Evolutionary conservation across 1,140 invertebrate genomes (phyloP), one percentile per base, ranked within the genome.

Genomic region (Agrilus planipennis): DNA sequence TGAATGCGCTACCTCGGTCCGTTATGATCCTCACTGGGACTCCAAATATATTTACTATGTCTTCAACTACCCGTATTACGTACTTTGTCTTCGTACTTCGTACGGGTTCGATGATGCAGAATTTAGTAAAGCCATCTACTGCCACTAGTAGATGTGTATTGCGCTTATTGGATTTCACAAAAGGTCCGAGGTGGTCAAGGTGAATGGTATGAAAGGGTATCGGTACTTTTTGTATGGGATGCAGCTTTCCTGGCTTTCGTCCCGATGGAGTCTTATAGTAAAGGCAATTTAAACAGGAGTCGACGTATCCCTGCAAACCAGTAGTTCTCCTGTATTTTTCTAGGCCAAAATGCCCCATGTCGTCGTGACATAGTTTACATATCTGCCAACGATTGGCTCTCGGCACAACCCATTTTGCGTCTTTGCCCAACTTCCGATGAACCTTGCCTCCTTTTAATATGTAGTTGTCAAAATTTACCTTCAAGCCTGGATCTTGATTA

Each of bases 71-170:
- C n/a, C n/a, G n/a, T n/a, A n/a, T n/a, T n/a, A n/a, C n/a, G n/a
- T n/a, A n/a, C n/a, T n/a, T n/a, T n/a, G n/a, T n/a, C n/a, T n/a
- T n/a, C n/a, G n/a, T n/a, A n/a, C n/a, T n/a, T n/a, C n/a, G n/a
- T n/a, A n/a, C n/a, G n/a, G n/a, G n/a, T n/a, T n/a, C n/a, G n/a
- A n/a, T n/a, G n/a, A n/a, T n/a, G n/a, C n/a, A n/a, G n/a, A n/a
- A n/a, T n/a, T n/a, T n/a, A n/a, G n/a, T n/a, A n/a, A n/a, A n/a
- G n/a, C 57, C 52, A 12, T 65, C 61, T 0, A 63, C 40, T 0
- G 46, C 46, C 0, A 60, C 58, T 9, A 64, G 38, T 2, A 41
- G 4, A 21, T 53, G 22, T 43, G 49, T 18, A 45, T 54, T 17
- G 50, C 41, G n/a, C 47, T 28, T 42, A 50, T 51, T 44, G 52